Evolutionary conservation across 2,113 vertebrate species (phyloP), one percentile per base, ranked within the genome.

Genomic region (Rhinogobius similis): DNA sequence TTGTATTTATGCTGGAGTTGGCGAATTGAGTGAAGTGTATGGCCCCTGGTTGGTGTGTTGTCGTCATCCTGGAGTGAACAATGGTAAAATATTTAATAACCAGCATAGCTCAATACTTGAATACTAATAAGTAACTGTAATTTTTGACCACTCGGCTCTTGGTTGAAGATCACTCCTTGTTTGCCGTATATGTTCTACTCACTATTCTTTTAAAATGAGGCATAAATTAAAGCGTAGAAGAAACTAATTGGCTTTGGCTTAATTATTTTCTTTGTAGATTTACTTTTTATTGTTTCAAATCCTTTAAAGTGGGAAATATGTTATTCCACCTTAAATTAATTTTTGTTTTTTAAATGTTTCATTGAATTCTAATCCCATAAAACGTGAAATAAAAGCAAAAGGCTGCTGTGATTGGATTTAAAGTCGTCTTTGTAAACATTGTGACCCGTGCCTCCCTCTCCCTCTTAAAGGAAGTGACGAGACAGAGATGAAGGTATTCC

Each of bases 281-380:
- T 73, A 70, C 26, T 65, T 61, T 78, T 27, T 39, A 41, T 63
- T 79, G 79, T 76, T 86, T 91, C 82, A 86, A 85, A 82, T 39
- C 63, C 59, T 87, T 89, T 87, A 86, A 90, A 89, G 87, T 61
- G 69, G n/a, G 62, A 67, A 86, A 79, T 68, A 75, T 62, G 67
- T 85, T 89, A 82, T 88, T 86, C 78, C 73, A 71, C 73, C 76
- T 81, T 87, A 89, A 93, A 91, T 93, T 91, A 92, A 91, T 93
- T 91, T 86, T 77, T 81, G 86, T 91, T 86, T 84, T 84, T 88
- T 87, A 83, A 86, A 86, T 76, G 73, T 90, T 92, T 91, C 86
- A 86, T 91, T 89, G 88, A 55, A 80, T 89, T 91, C 78, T 91
- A 93, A 93, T 90, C 90, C 89, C 88, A 90, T 93, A 85, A 92